phyloP scores from a whole-genome alignment of 2,888 invertebrate genomes.

The Cephus pulcher region DNA sequence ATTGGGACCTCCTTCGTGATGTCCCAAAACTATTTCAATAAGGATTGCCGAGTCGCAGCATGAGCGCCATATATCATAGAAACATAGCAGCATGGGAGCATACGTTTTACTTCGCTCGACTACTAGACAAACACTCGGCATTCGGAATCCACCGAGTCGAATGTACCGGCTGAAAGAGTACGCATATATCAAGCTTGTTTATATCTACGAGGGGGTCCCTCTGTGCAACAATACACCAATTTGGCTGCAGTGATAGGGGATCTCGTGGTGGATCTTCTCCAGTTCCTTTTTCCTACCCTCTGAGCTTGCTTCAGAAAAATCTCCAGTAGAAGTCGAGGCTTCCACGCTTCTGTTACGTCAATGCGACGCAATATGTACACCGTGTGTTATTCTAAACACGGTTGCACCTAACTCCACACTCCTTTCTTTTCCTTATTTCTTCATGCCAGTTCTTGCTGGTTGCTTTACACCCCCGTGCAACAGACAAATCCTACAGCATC shows the following conservation, averaged over 20 bases:
- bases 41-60: constrained; percentile 34
- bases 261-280: constrained; percentile 30
- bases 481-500: constrained; percentile 28
- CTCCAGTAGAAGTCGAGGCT: constrained; percentile 13
- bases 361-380: constrained; percentile 14
- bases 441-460: neutral
- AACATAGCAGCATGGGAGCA: constrained; percentile 25
- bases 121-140: constrained; percentile 38
- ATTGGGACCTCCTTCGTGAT: constrained; percentile 9
- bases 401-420: neutral
- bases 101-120: constrained; percentile 29
- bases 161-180: constrained; percentile 23
- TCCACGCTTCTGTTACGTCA: constrained; percentile 23
- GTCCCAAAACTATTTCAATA: constrained; percentile 30
- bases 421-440: neutral
- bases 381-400: neutral
- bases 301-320: neutral
- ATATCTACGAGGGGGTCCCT: constrained; percentile 29
- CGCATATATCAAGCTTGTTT: constrained; percentile 47
- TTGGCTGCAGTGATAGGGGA: constrained; percentile 46
- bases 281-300: neutral
- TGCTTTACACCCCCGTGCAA: neutral
- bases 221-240: constrained; percentile 52
- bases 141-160: constrained; percentile 17
- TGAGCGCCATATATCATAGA: constrained; percentile 38